Percentiles rank a stretch among this genome's conserved stretches.
Conservation (phyloP, 2,888 invertebrate species). For the Rambutsinella grinnellia region DNA sequence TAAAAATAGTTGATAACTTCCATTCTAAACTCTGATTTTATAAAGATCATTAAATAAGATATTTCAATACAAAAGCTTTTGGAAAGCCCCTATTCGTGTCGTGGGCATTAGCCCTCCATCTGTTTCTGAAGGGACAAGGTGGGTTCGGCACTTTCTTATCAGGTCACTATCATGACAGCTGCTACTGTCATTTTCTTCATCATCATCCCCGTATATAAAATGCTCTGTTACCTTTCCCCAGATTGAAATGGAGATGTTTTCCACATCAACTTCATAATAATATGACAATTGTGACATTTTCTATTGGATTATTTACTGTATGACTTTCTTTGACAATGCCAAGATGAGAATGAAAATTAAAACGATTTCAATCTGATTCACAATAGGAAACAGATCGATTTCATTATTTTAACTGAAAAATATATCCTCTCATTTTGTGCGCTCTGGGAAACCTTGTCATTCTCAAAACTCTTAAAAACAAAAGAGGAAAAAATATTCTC, state of each 20-base stretch:
- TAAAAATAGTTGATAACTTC: too few species aligned
- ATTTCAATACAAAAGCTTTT: neutral
- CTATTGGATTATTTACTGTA: neutral
- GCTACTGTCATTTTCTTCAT: conserved; percentile 52
- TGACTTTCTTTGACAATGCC: too few species aligned
- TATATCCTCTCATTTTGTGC: conserved; percentile 26
- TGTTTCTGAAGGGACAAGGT: conserved; percentile 56
- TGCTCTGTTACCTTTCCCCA: conserved; percentile 50
- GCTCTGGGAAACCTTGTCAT: neutral
- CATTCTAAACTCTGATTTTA: too few species aligned
- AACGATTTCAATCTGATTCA: neutral
- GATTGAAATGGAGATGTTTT: neutral
- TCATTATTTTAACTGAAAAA: conserved; percentile 9
- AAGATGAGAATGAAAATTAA: too few species aligned
- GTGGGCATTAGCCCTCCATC: conserved; percentile 51
- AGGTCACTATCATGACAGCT: conserved; percentile 66
- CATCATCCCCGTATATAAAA: conserved; percentile 41
- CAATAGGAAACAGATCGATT: conserved; percentile 34
- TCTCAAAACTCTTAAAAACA: conserved; percentile 32
- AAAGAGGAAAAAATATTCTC: conserved; percentile 40
- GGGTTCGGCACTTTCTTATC: conserved; percentile 60
- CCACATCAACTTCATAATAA: neutral
- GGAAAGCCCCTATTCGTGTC: conserved; percentile 11
- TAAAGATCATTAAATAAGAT: too few species aligned
- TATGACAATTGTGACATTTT: conserved; percentile 31